Evolutionary conservation across 2,797 vertebrate species (phyloP), one percentile per base, ranked within the genome.

Genomic region (Chloroceryle inda): DNA sequence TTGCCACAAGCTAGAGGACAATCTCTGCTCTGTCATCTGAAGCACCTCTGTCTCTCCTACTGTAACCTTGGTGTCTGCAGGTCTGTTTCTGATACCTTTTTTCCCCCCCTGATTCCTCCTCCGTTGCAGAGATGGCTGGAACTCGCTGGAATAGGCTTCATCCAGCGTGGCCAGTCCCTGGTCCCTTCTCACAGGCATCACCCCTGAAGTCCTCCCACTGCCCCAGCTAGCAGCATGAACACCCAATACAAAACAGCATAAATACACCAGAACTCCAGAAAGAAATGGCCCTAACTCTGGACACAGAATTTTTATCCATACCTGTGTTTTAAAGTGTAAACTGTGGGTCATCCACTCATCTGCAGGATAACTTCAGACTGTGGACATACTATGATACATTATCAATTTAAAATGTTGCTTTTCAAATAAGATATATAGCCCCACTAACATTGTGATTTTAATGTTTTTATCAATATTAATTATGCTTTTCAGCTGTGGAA

Each of bases 261-360:
- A 2, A 31, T 18, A 45, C 5, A 20, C 12, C 15, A 31, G 73
- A 23, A 62, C 10, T 50, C n/a, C 47, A 64, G n/a, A 73, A 78
- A 61, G 7, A 52, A 89, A 67, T 8, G 20, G 2, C 19, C 13
- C 6, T 1, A 0, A 82, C 10, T 82, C 47, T 40, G 33, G 27
- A 44, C 19, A 45, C 24, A 67, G 24, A 59, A 59, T 88, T 63
- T 59, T 2, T 61, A n/a, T 23, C 15, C 2, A 12, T n/a, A 17
- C 15, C 16, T 61, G 17, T 77, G 21, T 27, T 61, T 72, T 76
- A 82, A 49, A 76, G 11, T 2, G 2, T 59, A 62, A 91, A 1
- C 7, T 67, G 7, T 21, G 2, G 2, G n/a, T 71, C 0, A 0
- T 82, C 13, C 8, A 15, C 33, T 91, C 40, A 49, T 35, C 64